Percentiles rank a stretch among this genome's conserved stretches.
phyloP scores from a whole-genome alignment of 2,888 invertebrate genomes.

The Nomada goodeniana region DNA sequence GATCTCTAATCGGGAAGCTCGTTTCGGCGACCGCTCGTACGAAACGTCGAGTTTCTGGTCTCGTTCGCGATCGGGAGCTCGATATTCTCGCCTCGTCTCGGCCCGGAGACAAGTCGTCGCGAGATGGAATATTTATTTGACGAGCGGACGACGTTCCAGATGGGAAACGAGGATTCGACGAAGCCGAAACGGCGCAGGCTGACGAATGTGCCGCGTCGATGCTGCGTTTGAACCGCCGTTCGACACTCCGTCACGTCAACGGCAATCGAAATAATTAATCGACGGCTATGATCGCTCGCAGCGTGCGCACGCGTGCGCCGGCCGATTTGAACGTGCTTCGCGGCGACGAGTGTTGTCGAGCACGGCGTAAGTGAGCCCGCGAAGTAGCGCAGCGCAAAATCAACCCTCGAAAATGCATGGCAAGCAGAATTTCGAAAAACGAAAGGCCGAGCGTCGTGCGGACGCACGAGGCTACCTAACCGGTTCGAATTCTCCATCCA shows the following conservation, averaged over 20 bases:
- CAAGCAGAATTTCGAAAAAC: constrained; percentile 1
- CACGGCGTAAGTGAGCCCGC: too few species aligned
- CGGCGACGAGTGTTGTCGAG: too few species aligned
- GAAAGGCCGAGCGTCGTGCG: not conserved
- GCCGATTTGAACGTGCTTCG: too few species aligned
- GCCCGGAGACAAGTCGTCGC: not conserved
- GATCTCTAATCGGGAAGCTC: not conserved
- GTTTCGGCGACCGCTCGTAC: not conserved
- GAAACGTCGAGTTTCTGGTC: not conserved
- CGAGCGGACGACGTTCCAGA: not conserved
- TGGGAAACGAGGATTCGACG: not conserved
- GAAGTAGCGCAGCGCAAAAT: not conserved
- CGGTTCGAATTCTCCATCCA: not conserved
- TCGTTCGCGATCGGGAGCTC: not conserved
- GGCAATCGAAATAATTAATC: too few species aligned
- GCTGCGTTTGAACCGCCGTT: not conserved
- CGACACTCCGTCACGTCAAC: too few species aligned
- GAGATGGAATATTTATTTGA: constrained; percentile 5
- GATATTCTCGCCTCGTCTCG: not conserved
- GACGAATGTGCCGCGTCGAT: not conserved
- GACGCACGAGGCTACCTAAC: not conserved
- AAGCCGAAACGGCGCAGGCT: not conserved
- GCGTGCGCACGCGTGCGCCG: too few species aligned
- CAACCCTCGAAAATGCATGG: not conserved
- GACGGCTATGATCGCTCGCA: too few species aligned